Evolutionary conservation across 2,797 vertebrate genomes (phyloP), one percentile per base, ranked within the genome.

Genomic region (Propithecus deckenii): DNA sequence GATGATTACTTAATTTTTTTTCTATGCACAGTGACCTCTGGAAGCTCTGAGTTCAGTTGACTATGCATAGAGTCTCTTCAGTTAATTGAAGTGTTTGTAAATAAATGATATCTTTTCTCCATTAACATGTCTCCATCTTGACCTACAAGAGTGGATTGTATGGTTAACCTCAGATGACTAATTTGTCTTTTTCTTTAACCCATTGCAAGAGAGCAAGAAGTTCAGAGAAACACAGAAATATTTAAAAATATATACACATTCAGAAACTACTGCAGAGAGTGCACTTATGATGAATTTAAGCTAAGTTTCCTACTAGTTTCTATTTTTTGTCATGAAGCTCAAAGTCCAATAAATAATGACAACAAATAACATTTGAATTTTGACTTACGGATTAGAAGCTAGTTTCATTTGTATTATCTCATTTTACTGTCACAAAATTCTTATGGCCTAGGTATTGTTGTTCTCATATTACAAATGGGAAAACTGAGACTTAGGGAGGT

Each of bases 51-150:
- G 97, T 59, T 41, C 10, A 71, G 5, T 15, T 97, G 71, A 71
- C 46, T 95, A 97, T 81, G 76, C 92, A 95, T 61, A 95, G 63
- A 87, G 25, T 96, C 98, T 92, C 95, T 86, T 95, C 61, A 97
- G 89, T 92, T 97, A 96, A 94, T 87, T 95, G 93, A 98, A 98
- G 63, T 97, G 92, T 98, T 98, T 98, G 97, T 98, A 98, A 98
- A 98, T 95, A 98, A 98, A 97, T 93, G 74, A 84, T 97, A 97
- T 97, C 94, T 96, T 97, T 95, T 94, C 95, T 97, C 96, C 97
- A 96, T 98, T 98, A 98, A 95, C 72, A 98, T 96, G 89, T 97
- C 87, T 98, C 96, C 87, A 88, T 97, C 91, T 97, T 98, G 98
- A 98, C 81, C 97, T 98, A 38, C 96, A 96, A 97, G 92, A 98